Conservation (phyloP, 2,797 vertebrate species). For the Lates japonicus region DNA sequence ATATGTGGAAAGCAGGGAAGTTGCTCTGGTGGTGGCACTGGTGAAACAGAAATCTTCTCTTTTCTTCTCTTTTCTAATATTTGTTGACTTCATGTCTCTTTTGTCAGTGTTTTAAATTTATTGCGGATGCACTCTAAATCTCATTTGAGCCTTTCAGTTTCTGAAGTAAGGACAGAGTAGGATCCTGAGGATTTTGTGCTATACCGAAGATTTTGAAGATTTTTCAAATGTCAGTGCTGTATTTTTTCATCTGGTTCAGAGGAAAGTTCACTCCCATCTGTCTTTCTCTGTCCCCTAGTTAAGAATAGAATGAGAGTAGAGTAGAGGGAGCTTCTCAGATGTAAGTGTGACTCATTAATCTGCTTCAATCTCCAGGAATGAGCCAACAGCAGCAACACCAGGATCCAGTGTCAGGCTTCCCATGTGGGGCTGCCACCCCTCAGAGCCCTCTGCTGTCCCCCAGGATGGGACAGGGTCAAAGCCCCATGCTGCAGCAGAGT, state of each 20-base stretch:
- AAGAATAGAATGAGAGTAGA: neutral
- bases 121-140: neutral
- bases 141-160: no score
- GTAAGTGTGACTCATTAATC: neutral
- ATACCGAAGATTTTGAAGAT: neutral
- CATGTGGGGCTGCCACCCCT: constrained; percentile 90
- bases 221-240: no score
- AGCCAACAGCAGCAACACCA: constrained; percentile 93
- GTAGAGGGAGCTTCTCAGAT: neutral
- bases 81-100: neutral
- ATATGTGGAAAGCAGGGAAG: neutral
- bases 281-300: neutral
- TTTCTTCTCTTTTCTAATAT: neutral
- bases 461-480: constrained; percentile 92
- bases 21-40: neutral
- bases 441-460: constrained; percentile 97
- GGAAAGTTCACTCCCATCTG: neutral
- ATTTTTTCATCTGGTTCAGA: neutral
- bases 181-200: neutral
- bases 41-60: neutral
- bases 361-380: constrained; percentile 84
- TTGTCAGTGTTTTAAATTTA: neutral
- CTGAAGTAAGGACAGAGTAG: no score
- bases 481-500: constrained; percentile 79
- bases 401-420: constrained; percentile 89